Percentiles rank a stretch among this genome's conserved stretches.
Evolutionary conservation across 2,888 invertebrate species (phyloP).

Genomic region (Platerodrilus igneus): DNA sequence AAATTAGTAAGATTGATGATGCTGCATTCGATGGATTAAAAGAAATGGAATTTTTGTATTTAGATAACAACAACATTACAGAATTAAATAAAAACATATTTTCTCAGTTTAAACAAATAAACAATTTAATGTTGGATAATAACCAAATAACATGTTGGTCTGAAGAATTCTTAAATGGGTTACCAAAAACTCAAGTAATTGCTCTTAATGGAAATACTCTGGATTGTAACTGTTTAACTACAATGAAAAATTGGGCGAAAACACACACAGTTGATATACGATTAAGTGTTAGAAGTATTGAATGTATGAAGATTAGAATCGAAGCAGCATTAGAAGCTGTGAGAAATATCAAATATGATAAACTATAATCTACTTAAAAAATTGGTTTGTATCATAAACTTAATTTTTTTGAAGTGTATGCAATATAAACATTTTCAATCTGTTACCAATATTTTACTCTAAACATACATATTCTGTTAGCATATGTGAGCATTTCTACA

Average conservation of each 20-base stretch:
- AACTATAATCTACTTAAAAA: no score
- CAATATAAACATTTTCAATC: no score
- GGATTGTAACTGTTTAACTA: background rate
- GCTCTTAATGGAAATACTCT: background rate
- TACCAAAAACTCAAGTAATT: background rate
- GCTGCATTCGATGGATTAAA: slow-evolving; percentile 27
- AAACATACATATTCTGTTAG: no score
- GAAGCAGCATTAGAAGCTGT: slow-evolving; percentile 8
- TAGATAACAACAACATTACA: slow-evolving; percentile 30
- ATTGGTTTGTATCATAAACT: no score
- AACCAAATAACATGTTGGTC: background rate
- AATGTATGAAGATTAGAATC: slow-evolving; percentile 19
- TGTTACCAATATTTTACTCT: no score
- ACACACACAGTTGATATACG: slow-evolving; percentile 8
- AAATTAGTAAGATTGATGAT: slow-evolving; percentile 25
- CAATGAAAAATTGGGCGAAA: background rate
- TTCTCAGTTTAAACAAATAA: background rate
- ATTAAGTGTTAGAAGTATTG: slow-evolving; percentile 8
- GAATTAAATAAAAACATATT: slow-evolving; percentile 19
- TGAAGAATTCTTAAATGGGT: background rate
- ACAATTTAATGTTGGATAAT: background rate
- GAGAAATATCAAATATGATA: slow-evolving; percentile 11
- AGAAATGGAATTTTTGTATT: slow-evolving; percentile 28
- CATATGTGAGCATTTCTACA: no score
- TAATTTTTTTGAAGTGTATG: no score